Evolutionary conservation across 1,140 invertebrate genomes (phyloP).

Genomic region (Mercenaria mercenaria): DNA sequence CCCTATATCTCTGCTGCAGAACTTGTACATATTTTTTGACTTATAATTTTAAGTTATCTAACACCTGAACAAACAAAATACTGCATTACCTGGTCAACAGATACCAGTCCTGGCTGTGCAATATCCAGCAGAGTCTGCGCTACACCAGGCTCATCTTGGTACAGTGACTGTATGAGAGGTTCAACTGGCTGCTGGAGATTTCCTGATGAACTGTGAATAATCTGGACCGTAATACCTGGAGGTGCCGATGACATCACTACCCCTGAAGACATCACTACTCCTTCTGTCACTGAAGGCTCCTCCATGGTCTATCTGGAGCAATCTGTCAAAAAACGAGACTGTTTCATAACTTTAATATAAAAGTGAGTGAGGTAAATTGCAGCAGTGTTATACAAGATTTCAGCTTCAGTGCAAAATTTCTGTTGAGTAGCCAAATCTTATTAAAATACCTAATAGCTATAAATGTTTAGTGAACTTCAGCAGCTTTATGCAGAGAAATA

Average conservation of each 20-base stretch:
- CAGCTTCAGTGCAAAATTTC: neutral
- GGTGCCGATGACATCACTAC: neutral
- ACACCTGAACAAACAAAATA: too few relatives aligned
- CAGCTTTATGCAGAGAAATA: too few relatives aligned
- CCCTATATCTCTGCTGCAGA: too few relatives aligned
- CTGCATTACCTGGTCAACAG: slow-evolving; percentile 11
- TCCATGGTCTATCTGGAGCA: neutral
- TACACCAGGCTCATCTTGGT: slow-evolving; percentile 33
- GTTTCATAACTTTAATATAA: neutral
- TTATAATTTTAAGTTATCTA: too few relatives aligned
- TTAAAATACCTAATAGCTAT: too few relatives aligned
- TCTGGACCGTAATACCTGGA: slow-evolving; percentile 3
- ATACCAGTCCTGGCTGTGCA: neutral
- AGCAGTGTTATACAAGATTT: neutral
- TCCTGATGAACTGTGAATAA: neutral
- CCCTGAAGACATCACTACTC: neutral
- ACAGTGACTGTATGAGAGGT: neutral
- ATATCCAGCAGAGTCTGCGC: slow-evolving; percentile 42
- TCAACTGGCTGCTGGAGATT: neutral
- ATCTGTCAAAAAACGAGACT: neutral
- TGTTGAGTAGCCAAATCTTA: neutral
- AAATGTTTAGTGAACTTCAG: too few relatives aligned
- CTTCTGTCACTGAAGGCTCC: neutral
- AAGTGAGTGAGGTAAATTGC: neutral
- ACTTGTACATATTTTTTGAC: too few relatives aligned